Base-by-base conservation (phyloP, 53 echinoderm and acorn worm genomes). In the Paracentrotus lividus region DNA sequence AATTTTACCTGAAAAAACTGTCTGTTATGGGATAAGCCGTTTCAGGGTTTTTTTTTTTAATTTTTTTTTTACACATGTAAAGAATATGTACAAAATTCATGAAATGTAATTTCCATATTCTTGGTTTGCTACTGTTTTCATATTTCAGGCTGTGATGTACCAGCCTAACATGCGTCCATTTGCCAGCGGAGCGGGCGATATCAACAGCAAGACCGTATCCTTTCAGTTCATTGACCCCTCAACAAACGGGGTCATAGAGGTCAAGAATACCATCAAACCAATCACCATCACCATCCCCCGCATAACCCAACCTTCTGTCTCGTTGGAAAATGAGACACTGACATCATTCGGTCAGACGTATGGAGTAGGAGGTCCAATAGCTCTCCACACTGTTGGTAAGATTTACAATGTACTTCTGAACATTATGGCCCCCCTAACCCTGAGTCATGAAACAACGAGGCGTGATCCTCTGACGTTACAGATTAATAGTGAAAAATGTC, bases 211-310 rank as follows among this genome's bases (percentile, higher is more conserved):
- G 34, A 91, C 91, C 53, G 76, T 91, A 6, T 91, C 91, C 91
- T 91, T 91, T 33, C 47, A 91, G 76, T 91, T 91, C 40, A 31
- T 75, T 16, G 76, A 72, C 36, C 23, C 34, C 34, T 21, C 54
- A 15, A 76, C 24, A 75, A 51, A 49, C 36, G 47, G 40, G 0
- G 47, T 52, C 9, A 40, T 91, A 8, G 91, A 75, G 34, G 91
- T 91, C 53, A 72, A 76, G 91, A 56, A 91, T 8, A 91, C 91
- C 0, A 5, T 36, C 0, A 54, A 52, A 16, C 91, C 91, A 21
- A 91, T 91, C 77, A 91, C 91, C 32, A 91, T 91, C 91, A 75
- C 91, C 77, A 91, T 91, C 76, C 91, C 91, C 12, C 47, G 91
- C 8, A 75, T 56, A 6, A 51, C 32, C 32, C 52, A 23, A 36